Base-by-base conservation (phyloP, 2,888 invertebrate species). In the Steinernema hermaphroditum region DNA sequence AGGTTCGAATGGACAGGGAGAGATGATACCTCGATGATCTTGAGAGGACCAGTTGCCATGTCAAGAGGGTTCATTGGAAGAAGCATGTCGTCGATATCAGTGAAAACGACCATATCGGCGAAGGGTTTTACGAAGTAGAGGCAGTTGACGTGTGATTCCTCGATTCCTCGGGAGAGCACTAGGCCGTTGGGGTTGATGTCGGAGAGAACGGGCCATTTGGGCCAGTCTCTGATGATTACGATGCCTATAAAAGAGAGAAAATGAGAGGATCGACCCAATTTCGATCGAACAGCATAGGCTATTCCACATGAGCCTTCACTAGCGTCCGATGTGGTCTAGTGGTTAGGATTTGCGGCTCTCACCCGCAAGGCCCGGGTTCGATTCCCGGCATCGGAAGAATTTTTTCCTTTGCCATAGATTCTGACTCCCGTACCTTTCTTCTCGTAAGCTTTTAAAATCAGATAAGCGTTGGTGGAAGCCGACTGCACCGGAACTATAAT, bases 91-190 rank as follows among this genome's bases (percentile, higher is more conserved):
- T 85, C 85, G 50, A 85, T 85, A 73, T 85, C 85, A 8, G 84
- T 84, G 77, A 85, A 85, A 9, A 81, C 84, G 14, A 82, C 75
- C 76, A 81, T 75, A 72, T 85, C 84, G 1, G 84, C 79, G 74
- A 81, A 85, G 4, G 84, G 83, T 44, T 85, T 85, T n/a, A 79
- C 85, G 74, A 82, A 82, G 74, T 84, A 83, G 29, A 85, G 76
- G 73, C 85, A 85, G 50, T 85, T 85, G 8, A 85, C 85, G 68
- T 85, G 85, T 1, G 83, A 84, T 72, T 85, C 85, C 73, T 85
- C 85, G 54, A 85, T 85, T 29, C 85, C 83, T 62, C 75, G 73
- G 2, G 80, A 80, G 19, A 80, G 69, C 12, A 80, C 79, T 19
- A 82, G 74, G 16, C 85, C 85, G 72, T 86, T 85, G n/a, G 85